These are phyloP conservation scores for Antechinus stuartii DNA, from an alignment of 2,113 vertebrate species.

Conservation along the genomic window DNA sequence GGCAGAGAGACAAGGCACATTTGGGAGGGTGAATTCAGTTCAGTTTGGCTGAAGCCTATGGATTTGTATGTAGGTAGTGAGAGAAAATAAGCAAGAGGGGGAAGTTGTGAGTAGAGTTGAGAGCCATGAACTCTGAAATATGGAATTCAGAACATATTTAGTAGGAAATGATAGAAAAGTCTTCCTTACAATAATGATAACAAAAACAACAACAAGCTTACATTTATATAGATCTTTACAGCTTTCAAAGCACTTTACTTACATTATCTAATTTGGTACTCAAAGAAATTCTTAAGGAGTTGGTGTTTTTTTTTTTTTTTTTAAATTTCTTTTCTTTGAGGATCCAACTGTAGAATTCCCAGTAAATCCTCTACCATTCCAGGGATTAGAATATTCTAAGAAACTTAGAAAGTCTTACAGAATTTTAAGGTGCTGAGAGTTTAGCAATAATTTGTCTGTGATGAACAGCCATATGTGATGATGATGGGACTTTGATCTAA, in stretches of 20 bases:
- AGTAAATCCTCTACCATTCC: background rate
- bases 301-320: background rate
- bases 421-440: background rate
- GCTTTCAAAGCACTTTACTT: background rate
- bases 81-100: background rate
- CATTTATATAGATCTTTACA: background rate
- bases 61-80: background rate
- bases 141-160: background rate
- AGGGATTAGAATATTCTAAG: background rate
- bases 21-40: background rate
- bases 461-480: background rate
- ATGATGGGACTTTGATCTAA: background rate
- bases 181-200: background rate
- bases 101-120: background rate
- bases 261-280: background rate
- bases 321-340: background rate
- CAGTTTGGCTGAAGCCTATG: background rate
- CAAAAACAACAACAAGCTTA: background rate
- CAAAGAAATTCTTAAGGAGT: background rate
- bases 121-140: background rate
- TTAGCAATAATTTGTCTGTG: background rate
- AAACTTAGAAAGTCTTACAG: background rate
- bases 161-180: background rate
- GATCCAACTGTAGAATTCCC: background rate
- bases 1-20: background rate